Evolutionary conservation across 2,797 vertebrate species (phyloP).

Genomic region (Morelia viridis): DNA sequence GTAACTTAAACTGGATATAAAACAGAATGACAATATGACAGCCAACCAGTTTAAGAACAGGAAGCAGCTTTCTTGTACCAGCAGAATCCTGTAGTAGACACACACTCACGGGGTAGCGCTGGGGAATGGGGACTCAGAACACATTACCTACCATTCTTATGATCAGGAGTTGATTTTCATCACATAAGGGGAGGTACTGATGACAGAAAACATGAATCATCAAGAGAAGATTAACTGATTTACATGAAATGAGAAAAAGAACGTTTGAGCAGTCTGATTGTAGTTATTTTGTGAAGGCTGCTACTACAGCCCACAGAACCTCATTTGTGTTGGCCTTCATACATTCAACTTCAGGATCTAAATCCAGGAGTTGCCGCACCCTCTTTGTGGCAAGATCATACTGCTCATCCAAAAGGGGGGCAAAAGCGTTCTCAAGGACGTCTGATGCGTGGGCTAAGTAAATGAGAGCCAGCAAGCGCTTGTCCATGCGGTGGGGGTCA

Average conservation of each 20-base stretch:
- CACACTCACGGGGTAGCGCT: neutral
- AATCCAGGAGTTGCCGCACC: slow-evolving; percentile 90
- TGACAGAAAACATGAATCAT: slow-evolving; percentile 71
- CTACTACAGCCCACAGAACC: slow-evolving; percentile 93
- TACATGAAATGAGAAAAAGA: slow-evolving; percentile 55
- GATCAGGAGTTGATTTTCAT: slow-evolving; percentile 65
- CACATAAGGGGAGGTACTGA: slow-evolving; percentile 72
- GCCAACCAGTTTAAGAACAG: slow-evolving; percentile 64
- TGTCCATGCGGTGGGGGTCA: slow-evolving; percentile 95
- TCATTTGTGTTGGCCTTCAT: slow-evolving; percentile 88
- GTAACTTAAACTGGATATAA: slow-evolving; percentile 59
- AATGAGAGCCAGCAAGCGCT: slow-evolving; percentile 90
- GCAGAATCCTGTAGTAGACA: slow-evolving; percentile 66
- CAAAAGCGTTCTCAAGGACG: slow-evolving; percentile 95
- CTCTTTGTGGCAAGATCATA: slow-evolving; percentile 96
- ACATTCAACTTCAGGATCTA: slow-evolving; percentile 93
- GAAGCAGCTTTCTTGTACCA: slow-evolving; percentile 74
- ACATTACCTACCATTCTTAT: slow-evolving; percentile 64
- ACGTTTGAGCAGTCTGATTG: slow-evolving; percentile 50
- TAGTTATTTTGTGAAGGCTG: slow-evolving; percentile 93
- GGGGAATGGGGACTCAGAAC: slow-evolving; percentile 38
- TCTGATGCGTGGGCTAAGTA: slow-evolving; percentile 95
- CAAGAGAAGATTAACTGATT: slow-evolving; percentile 68
- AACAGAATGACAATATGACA: slow-evolving; percentile 77
- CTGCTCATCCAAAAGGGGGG: slow-evolving; percentile 91